These are phyloP conservation scores for Xestia c-nigrum DNA, from an alignment of 2,888 invertebrate genomes.

Conservation along the genomic window DNA sequence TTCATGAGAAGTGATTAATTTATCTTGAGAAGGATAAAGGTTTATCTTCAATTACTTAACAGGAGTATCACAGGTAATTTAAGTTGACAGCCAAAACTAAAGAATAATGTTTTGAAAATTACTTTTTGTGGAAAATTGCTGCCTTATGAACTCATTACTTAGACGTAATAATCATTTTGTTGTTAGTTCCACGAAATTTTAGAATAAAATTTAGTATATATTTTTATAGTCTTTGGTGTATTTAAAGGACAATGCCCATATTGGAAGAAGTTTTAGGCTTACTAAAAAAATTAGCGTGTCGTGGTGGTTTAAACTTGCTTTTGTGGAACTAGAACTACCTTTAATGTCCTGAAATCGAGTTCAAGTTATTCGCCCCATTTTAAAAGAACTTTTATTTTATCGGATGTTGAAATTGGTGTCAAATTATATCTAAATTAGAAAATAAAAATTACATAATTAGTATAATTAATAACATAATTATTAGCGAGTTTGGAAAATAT, in stretches of 20 bases:
- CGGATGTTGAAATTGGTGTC: no score
- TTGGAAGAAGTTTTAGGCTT: no score
- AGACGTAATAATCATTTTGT: not conserved
- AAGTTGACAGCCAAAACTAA: not conserved
- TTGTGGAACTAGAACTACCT: no score
- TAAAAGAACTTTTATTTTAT: no score
- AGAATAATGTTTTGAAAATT: not conserved
- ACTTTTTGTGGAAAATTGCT: not conserved
- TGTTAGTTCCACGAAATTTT: not conserved
- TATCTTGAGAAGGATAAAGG: not conserved
- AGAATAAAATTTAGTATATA: not conserved
- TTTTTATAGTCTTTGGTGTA: not conserved
- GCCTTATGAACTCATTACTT: not conserved
- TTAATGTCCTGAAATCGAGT: no score
- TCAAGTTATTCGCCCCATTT: no score
- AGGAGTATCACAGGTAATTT: not conserved
- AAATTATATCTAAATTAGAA: no score
- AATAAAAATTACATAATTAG: no score
- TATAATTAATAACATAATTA: no score
- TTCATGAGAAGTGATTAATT: slow-evolving; percentile 44
- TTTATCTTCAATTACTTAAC: slow-evolving; percentile 2
- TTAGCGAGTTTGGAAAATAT: no score
- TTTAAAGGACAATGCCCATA: not conserved
- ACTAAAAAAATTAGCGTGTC: no score
- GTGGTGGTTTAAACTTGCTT: no score